Percentiles rank a stretch among this genome's conserved stretches.
Evolutionary conservation across 2,797 vertebrate genomes (phyloP).

Genomic region (Sebastes oblongus): DNA sequence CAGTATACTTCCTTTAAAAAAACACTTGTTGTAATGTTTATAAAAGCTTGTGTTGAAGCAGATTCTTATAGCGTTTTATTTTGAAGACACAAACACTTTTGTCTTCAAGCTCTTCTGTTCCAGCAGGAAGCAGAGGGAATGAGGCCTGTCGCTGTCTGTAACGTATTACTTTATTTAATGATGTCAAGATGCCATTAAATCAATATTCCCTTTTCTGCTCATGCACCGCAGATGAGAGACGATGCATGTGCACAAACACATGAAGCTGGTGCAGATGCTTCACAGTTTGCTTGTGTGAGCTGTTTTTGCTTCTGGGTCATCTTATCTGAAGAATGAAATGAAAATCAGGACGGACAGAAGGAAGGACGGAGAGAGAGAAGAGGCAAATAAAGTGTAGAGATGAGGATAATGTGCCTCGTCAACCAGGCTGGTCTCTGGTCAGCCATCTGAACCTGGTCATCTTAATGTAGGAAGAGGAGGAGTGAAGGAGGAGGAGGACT

Average conservation of each 20-base stretch:
- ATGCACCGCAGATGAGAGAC: background rate
- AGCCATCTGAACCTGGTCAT: background rate
- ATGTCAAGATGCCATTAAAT: slow-evolving; percentile 45
- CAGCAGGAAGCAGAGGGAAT: background rate
- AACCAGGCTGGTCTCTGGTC: background rate
- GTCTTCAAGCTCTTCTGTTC: background rate
- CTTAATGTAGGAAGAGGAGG: background rate
- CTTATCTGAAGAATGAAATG: slow-evolving; percentile 1
- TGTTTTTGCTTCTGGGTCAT: slow-evolving; percentile 29
- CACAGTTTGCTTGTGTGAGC: background rate
- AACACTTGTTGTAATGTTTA: slow-evolving; percentile 2
- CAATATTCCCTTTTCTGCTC: slow-evolving; percentile 37
- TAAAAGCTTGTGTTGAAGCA: background rate
- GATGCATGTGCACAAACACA: background rate
- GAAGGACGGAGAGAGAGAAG: background rate
- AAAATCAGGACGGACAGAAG: background rate
- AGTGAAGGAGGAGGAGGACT: background rate
- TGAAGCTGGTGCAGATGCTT: background rate
- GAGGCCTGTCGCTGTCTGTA: background rate
- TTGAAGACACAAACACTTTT: background rate
- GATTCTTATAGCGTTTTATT: background rate
- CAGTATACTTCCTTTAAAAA: background rate
- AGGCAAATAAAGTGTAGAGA: background rate
- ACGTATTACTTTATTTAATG: slow-evolving; percentile 31
- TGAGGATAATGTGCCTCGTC: background rate